Evolutionary conservation across 2,797 vertebrate genomes (phyloP).

Genomic region (Chromis chromis): DNA sequence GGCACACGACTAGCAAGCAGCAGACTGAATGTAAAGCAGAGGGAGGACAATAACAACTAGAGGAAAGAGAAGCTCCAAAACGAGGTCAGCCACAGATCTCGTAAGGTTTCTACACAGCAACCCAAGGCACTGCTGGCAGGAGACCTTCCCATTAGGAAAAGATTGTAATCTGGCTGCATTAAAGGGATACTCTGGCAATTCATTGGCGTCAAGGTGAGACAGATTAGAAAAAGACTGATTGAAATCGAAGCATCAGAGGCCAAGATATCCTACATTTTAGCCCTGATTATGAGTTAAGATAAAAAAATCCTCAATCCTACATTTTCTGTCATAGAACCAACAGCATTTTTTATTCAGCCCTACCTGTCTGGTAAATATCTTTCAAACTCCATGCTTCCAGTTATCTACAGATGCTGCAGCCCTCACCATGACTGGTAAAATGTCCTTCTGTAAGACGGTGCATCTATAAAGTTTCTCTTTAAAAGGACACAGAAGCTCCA

Average conservation of each 20-base stretch:
- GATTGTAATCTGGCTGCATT: background rate
- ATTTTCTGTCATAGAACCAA: background rate
- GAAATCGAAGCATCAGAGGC: background rate
- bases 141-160: slow-evolving; percentile 16
- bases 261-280: background rate
- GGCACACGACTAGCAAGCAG: slow-evolving; percentile 42
- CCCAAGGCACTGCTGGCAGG: slow-evolving; percentile 48
- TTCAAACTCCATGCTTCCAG: background rate
- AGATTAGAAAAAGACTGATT: background rate
- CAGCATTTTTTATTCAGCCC: no score
- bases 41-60: slow-evolving; percentile 39
- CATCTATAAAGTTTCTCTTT: background rate
- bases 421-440: background rate
- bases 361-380: no score
- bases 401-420: background rate
- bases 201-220: background rate
- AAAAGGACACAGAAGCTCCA: background rate
- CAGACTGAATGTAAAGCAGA: slow-evolving; percentile 12
- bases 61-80: slow-evolving; percentile 14
- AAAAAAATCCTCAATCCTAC: background rate
- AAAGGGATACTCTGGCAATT: background rate
- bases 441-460: background rate
- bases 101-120: slow-evolving; percentile 15
- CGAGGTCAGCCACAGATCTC: slow-evolving; percentile 7
- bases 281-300: background rate